phyloP scores from a whole-genome alignment of 2,797 vertebrate genomes.

The Halcyon smyrnensis region DNA sequence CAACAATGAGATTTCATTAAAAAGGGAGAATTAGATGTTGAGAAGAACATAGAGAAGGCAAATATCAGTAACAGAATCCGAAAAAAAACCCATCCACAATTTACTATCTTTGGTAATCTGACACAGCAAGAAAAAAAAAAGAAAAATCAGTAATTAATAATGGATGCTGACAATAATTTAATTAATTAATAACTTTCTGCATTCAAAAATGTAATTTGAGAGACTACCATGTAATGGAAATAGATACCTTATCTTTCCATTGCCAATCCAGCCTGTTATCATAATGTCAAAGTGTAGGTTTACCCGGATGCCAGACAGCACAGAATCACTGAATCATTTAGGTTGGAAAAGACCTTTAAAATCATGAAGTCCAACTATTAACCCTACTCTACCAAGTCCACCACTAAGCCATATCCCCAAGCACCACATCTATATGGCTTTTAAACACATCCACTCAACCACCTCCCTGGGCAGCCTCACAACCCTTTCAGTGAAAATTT shows the following conservation, averaged over 20 bases:
- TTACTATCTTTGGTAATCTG: neutral
- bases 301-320: neutral
- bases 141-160: neutral
- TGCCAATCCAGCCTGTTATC: neutral
- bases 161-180: neutral
- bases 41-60: neutral
- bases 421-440: too few relatives aligned
- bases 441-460: too few relatives aligned
- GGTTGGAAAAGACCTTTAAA: too few relatives aligned
- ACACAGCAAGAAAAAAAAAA: neutral
- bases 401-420: too few relatives aligned
- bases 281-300: neutral
- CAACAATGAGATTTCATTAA: neutral
- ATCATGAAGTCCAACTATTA: too few relatives aligned
- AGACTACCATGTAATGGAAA: neutral
- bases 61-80: neutral
- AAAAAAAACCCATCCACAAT: neutral
- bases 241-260: neutral
- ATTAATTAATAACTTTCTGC: neutral
- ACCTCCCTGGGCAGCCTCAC: too few relatives aligned
- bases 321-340: neutral
- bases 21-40: neutral
- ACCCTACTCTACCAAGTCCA: too few relatives aligned
- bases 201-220: neutral
- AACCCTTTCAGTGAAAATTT: too few relatives aligned